These are phyloP conservation scores for Steinernema hermaphroditum DNA, from an alignment of 2,888 invertebrate genomes.

Conservation along the genomic window DNA sequence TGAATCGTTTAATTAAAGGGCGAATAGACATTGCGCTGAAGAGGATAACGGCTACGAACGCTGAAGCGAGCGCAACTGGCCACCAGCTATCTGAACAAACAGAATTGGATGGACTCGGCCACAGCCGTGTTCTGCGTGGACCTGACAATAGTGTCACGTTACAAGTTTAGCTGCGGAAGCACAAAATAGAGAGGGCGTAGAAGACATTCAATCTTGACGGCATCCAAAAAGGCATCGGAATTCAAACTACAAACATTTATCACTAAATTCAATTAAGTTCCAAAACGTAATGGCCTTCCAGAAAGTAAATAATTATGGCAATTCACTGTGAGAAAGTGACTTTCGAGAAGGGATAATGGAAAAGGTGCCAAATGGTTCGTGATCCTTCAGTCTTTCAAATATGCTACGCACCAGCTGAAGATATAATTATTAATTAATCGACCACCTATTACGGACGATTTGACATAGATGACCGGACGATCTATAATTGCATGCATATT, in stretches of 20 bases:
- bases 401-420: slow-evolving; percentile 7
- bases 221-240: too few relatives aligned
- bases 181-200: neutral
- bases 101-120: neutral
- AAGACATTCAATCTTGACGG: neutral
- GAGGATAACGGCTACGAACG: too few relatives aligned
- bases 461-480: neutral
- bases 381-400: neutral
- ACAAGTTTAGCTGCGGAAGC: neutral
- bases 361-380: neutral
- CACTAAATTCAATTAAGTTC: too few relatives aligned
- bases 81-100: slow-evolving; percentile 27
- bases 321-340: too few relatives aligned
- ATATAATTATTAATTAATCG: slow-evolving; percentile 24
- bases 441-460: slow-evolving; percentile 6
- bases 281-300: too few relatives aligned
- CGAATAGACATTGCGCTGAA: too few relatives aligned
- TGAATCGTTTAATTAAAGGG: too few relatives aligned
- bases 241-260: too few relatives aligned
- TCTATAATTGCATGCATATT: slow-evolving; percentile 11
- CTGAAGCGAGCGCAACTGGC: too few relatives aligned
- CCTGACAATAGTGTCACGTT: slow-evolving; percentile 25
- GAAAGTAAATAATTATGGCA: too few relatives aligned
- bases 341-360: neutral
- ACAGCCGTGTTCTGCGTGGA: slow-evolving; percentile 11